Conservation (phyloP, 2,113 vertebrate genomes). For the Empidonax alnorum region DNA sequence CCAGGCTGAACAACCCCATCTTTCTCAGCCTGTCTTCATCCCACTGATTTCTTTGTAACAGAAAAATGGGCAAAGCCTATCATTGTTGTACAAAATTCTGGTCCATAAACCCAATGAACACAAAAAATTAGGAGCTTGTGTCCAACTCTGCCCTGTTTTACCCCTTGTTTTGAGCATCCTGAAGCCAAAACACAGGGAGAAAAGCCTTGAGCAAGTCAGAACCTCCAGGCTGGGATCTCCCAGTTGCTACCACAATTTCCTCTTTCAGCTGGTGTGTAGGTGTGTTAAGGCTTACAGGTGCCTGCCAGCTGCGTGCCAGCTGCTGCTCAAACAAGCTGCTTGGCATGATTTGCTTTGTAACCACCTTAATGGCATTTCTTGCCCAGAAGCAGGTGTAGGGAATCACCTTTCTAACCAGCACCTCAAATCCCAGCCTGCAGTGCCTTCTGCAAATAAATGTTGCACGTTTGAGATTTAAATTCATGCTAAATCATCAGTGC, state of each 20-base stretch:
- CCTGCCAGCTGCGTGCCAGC: neutral
- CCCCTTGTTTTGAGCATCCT: neutral
- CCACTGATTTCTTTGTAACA: neutral
- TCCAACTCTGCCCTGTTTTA: neutral
- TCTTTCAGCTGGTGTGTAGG: neutral
- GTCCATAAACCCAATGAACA: neutral
- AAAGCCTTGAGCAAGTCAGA: neutral
- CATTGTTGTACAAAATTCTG: fast-evolving
- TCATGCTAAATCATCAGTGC: neutral
- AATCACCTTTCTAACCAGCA: neutral
- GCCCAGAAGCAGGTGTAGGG: neutral
- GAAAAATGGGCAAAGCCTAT: neutral
- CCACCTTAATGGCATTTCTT: neutral
- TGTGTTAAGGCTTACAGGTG: neutral
- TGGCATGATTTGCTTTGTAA: neutral
- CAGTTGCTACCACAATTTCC: fast-evolving
- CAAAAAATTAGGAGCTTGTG: neutral
- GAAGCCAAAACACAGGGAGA: neutral
- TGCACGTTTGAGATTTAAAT: neutral
- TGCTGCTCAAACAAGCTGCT: fast-evolving
- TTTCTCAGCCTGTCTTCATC: neutral
- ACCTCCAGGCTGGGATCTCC: neutral
- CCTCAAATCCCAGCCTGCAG: neutral
- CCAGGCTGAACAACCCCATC: neutral
- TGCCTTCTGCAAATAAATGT: neutral